A percentile compares a stretch with the other conserved stretches of the same genome.
Evolutionary conservation across 2,797 vertebrate genomes (phyloP).

Genomic region (Sciaenops ocellatus): DNA sequence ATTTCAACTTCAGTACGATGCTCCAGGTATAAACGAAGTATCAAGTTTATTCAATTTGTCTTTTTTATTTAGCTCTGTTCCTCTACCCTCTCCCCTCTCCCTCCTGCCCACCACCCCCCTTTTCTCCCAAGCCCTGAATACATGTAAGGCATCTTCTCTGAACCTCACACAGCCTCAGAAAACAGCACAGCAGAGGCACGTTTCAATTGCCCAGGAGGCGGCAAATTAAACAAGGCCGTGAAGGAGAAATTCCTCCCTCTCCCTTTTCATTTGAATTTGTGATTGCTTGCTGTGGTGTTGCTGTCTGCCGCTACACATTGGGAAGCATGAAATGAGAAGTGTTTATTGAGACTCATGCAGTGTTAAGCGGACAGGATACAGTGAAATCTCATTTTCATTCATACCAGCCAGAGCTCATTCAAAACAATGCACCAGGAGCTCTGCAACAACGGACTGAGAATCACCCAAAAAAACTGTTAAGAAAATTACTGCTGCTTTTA

Average conservation of each 20-base stretch:
- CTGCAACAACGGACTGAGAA: slow-evolving; percentile 33
- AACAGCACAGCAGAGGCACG: slow-evolving; percentile 60
- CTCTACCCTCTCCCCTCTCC: not conserved
- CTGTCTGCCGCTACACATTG: slow-evolving; percentile 72
- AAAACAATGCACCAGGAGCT: slow-evolving; percentile 60
- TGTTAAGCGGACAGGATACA: slow-evolving; percentile 69
- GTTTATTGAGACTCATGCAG: slow-evolving; percentile 71
- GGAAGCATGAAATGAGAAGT: slow-evolving; percentile 80
- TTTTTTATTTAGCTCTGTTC: slow-evolving; percentile 48
- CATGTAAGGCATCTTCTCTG: slow-evolving; percentile 56
- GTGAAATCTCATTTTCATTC: slow-evolving; percentile 73
- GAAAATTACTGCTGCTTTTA: slow-evolving; percentile 26
- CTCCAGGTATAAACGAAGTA: slow-evolving; percentile 58
- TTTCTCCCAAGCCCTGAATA: slow-evolving; percentile 48
- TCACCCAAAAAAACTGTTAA: slow-evolving; percentile 23
- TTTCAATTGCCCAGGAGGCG: slow-evolving; percentile 72
- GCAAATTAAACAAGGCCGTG: slow-evolving; percentile 78
- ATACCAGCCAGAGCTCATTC: slow-evolving; percentile 57
- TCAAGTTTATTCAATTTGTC: slow-evolving; percentile 65
- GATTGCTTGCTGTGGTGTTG: slow-evolving; percentile 65
- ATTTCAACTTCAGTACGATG: slow-evolving; percentile 53
- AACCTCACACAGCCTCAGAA: slow-evolving; percentile 62
- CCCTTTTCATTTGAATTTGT: slow-evolving; percentile 78
- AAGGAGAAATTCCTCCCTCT: slow-evolving; percentile 66
- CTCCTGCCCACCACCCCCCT: not conserved